Base-by-base conservation (phyloP, 30 jellyfish, hydroid and myxozoan species). In the Nemopilema nomurai region DNA sequence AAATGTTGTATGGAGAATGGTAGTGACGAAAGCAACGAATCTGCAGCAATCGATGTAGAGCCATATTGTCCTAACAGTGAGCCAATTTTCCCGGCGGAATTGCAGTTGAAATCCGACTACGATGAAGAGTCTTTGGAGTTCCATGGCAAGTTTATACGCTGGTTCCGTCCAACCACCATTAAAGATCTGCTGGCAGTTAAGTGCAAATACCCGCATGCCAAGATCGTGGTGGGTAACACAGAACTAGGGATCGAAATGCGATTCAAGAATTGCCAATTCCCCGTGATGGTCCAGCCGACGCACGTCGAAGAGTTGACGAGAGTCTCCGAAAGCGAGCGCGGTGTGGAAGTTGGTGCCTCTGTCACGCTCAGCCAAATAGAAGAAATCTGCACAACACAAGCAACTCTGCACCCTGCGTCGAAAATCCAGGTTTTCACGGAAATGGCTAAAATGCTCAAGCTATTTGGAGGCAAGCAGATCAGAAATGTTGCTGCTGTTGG, bases 41-140 rank as follows among this genome's bases (percentile, higher is more conserved):
- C 78, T 26, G 51, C 22, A n/a, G 21, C 51, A 1, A 22, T 22
- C 23, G 78, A 22, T 27, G 8, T 57, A 17, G 49, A 22, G 51
- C 78, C 89, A 21, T 80, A 66, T 33, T 41, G 24, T 0, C 62
- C 89, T 22, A 62, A 73, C 24, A 32, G 70, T 31, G 90, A 82
- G 49, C 90, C 90, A 26, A 82, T 82, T 6, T 82, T 82, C 82
- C 90, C 90, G 1, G 84, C 90, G 3, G 90, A 82, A 51, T 52
- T 82, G 52, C 77, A 68, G 78, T 82, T 82, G 21, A 68, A 66
- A 8, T 23, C 84, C 28, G 79, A 18, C 9, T 76, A 67, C 20
- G 90, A 82, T 28, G 84, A 69, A 17, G 87, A 77, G 77, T 62
- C 32, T 9, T 32, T 77, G 67, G 41, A 17, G n/a, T 77, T 77